Evolutionary conservation across 2,888 invertebrate species (phyloP), one percentile per base, ranked within the genome.

Genomic region (Coleophora deauratella): DNA sequence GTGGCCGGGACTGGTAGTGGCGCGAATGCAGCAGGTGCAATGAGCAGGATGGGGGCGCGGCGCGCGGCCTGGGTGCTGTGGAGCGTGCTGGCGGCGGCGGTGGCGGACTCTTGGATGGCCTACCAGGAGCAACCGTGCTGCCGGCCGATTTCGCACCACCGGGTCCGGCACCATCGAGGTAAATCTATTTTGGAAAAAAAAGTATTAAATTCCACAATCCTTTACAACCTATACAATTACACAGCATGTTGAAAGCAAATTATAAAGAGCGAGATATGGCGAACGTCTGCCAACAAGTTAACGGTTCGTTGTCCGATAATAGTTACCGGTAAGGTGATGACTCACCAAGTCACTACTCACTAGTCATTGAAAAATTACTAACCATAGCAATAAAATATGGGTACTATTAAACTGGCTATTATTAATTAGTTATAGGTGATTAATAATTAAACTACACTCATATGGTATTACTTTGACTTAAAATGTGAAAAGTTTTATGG

Each of bases 91-190:
- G 73, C 71, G 57, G 86, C 82, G 54, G 89, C 74, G 52, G 76
- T 81, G 71, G 90, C 87, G 53, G 89, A 89, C 76, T 89, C 88
- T 58, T 89, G 89, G 89, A 89, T 88, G 35, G 87, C 89, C 57
- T 90, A 87, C 67, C 88, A 88, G 79, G 90, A 90, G 75, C 88
- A 89, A 66, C 90, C 90, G 35, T 90, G 90, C 66, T 90, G 90
- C 71, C 80, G 88, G 42, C 87, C 88, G 33, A 81, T 79, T 42
- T 75, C 86, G 44, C 89, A 89, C 62, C 86, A 86, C 52, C 88
- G 89, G 44, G 87, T 90, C 47, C 71, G 90, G 47, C 90, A 90
- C 66, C 90, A 90, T 53, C 85, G 89, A 89, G 90, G 90, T 84
- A 60, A 74, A 78, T 68, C 61, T 64, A 7, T 13, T 32, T 8